These are phyloP conservation scores for Dermatophagoides farinae DNA, from an alignment of 1,140 invertebrate species.

Conservation along the genomic window DNA sequence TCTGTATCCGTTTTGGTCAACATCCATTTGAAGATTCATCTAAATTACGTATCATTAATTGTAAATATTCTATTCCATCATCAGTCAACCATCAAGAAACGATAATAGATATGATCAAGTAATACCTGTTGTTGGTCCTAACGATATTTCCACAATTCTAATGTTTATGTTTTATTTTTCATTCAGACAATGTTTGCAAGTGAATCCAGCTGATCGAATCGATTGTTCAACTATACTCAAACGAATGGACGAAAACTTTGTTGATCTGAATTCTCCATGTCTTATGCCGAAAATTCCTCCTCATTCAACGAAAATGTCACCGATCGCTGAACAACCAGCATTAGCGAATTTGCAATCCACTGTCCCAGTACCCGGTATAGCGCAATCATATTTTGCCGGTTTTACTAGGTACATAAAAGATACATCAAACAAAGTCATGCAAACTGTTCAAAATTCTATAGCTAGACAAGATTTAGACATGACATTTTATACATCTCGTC, in stretches of 20 bases:
- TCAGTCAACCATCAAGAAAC: slow-evolving; percentile 54
- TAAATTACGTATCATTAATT: slow-evolving; percentile 84
- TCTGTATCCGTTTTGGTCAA: slow-evolving; percentile 67
- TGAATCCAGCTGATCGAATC: slow-evolving; percentile 13
- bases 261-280: slow-evolving; percentile 14
- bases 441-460: slow-evolving; percentile 79
- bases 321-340: neutral
- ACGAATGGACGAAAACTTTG: slow-evolving; percentile 13
- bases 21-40: slow-evolving; percentile 96
- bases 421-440: slow-evolving; percentile 85
- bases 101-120: slow-evolving; percentile 51
- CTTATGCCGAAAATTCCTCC: neutral
- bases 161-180: neutral
- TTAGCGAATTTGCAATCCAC: neutral
- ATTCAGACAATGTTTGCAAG: slow-evolving; percentile 13
- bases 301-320: neutral
- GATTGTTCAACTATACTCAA: slow-evolving; percentile 9
- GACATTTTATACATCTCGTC: slow-evolving; percentile 59
- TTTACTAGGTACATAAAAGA: slow-evolving; percentile 50
- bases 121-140: slow-evolving; percentile 23
- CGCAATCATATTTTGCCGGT: slow-evolving; percentile 13
- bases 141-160: neutral
- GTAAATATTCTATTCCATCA: slow-evolving; percentile 66
- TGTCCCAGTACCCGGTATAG: neutral
- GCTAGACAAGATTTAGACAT: slow-evolving; percentile 67